Evolutionary conservation across 2,888 invertebrate species (phyloP).

Genomic region (Tipula vernalis): DNA sequence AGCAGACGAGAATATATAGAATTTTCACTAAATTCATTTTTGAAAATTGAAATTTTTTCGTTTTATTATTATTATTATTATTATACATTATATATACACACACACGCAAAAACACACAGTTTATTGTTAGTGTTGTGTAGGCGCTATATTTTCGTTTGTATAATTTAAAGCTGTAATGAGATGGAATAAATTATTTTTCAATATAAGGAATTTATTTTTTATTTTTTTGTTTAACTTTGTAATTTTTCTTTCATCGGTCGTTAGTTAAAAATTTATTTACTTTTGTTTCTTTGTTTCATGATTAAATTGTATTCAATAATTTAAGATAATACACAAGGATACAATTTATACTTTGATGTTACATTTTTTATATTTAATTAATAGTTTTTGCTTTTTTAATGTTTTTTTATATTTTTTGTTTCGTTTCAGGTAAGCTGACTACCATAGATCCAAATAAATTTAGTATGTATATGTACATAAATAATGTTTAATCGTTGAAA

Average conservation of each 20-base stretch:
- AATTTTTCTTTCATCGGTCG: neutral
- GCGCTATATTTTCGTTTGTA: neutral
- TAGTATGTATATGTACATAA: neutral
- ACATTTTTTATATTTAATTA: neutral
- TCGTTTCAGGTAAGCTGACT: neutral
- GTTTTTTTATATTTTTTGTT: neutral
- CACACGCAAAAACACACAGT: neutral
- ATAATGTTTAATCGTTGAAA: neutral
- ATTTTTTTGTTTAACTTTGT: neutral
- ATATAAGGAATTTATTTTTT: neutral
- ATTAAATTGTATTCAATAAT: neutral
- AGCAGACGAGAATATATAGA: neutral
- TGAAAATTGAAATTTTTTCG: neutral
- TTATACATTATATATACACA: neutral
- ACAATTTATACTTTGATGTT: neutral
- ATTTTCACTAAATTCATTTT: neutral
- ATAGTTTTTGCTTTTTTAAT: neutral
- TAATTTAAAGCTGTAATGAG: neutral
- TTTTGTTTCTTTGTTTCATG: neutral
- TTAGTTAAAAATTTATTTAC: neutral
- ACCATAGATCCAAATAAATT: neutral
- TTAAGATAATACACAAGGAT: neutral
- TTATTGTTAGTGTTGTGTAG: neutral
- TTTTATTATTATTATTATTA: neutral
- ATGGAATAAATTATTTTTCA: constrained; percentile 4